Percentiles rank a stretch among this genome's conserved stretches.
Conservation (phyloP, 2,888 invertebrate genomes). For the Bombyx huttoni region DNA sequence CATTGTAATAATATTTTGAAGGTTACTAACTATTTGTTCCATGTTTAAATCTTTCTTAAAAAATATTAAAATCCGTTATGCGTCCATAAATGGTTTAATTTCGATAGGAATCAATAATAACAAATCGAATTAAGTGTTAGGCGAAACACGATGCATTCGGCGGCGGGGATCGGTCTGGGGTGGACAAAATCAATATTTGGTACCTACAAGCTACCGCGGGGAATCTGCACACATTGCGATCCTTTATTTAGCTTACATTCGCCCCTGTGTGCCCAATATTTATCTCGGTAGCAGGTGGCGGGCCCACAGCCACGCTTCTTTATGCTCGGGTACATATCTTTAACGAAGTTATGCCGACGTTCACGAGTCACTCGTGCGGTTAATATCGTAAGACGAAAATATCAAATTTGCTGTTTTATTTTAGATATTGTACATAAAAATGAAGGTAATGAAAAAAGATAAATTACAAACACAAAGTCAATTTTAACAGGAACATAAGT, state of each 20-base stretch:
- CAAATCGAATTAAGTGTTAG: conserved; percentile 41
- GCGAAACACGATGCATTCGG: conserved; percentile 43
- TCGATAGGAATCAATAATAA: conserved; percentile 41
- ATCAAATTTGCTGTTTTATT: neutral
- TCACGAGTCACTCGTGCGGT: neutral
- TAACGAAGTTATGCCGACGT: neutral
- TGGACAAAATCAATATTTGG: conserved; percentile 70
- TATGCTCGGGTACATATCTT: conserved; percentile 14
- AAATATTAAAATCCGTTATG: too few relatives aligned
- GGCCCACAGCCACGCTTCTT: conserved; percentile 20
- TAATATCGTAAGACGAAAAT: neutral
- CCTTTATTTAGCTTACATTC: conserved; percentile 53
- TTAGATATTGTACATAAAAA: neutral
- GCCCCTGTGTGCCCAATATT: conserved; percentile 32
- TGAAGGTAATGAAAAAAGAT: too few relatives aligned
- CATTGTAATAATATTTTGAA: too few relatives aligned
- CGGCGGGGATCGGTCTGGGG: conserved; percentile 49
- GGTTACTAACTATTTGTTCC: too few relatives aligned
- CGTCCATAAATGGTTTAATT: neutral
- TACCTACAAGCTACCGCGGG: conserved; percentile 51
- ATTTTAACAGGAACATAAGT: too few relatives aligned
- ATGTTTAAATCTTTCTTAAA: too few relatives aligned
- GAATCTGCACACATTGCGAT: conserved; percentile 59
- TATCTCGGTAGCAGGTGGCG: conserved; percentile 47
- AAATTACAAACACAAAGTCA: too few relatives aligned